phyloP scores from a whole-genome alignment of 2,888 invertebrate genomes.

The Trichopoda pennipes region DNA sequence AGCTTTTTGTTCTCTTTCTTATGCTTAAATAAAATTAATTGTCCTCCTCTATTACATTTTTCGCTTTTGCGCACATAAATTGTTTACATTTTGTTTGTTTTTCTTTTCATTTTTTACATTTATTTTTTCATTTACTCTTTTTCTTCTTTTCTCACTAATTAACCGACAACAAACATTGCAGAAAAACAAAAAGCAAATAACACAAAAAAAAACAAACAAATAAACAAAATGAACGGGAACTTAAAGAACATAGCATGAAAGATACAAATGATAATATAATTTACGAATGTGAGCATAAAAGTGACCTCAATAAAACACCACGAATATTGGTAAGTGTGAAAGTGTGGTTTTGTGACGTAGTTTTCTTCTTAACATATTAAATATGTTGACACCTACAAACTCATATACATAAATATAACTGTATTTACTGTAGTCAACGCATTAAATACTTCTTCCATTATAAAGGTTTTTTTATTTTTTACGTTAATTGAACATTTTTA shows the following conservation, averaged over 20 bases:
- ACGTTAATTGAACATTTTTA: not conserved
- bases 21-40: not conserved
- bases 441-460: no score
- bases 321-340: conserved; percentile 6
- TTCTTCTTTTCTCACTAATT: conserved; percentile 12
- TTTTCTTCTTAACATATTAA: not conserved
- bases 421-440: not conserved
- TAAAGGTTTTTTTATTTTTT: not conserved
- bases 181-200: conserved; percentile 23
- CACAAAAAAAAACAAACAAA: conserved; percentile 15
- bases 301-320: conserved; percentile 62
- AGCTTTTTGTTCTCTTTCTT: not conserved
- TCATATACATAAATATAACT: not conserved
- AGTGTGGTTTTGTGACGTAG: conserved; percentile 46
- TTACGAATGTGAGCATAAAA: conserved; percentile 45
- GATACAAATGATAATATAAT: conserved; percentile 35
- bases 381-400: not conserved
- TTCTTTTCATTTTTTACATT: not conserved
- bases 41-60: not conserved
- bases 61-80: conserved; percentile 39
- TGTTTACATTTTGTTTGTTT: conserved; percentile 45
- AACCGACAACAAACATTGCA: conserved; percentile 52
- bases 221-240: conserved; percentile 24
- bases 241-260: not conserved
- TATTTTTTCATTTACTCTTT: not conserved